Conservation (phyloP, 1,140 invertebrate species). For the Gryon sp. region DNA sequence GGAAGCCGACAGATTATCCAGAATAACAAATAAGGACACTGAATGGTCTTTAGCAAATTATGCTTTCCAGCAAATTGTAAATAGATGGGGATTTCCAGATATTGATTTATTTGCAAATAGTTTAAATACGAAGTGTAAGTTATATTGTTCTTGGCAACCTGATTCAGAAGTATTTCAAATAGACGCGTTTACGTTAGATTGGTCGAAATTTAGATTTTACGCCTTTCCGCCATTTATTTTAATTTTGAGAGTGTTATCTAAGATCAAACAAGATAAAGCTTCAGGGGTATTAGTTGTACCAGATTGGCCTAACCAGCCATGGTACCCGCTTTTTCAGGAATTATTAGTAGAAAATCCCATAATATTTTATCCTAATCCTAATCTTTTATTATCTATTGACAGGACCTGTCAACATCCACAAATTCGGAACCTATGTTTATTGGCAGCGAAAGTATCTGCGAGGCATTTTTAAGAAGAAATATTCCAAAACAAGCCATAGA, state of each 20-base stretch:
- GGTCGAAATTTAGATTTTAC: slow-evolving; percentile 61
- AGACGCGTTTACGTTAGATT: slow-evolving; percentile 67
- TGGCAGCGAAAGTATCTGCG: slow-evolving; percentile 2
- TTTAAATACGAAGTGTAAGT: too few relatives aligned
- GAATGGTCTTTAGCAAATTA: too few relatives aligned
- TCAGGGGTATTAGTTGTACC: slow-evolving; percentile 41
- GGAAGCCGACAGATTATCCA: neutral
- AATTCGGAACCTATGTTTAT: neutral
- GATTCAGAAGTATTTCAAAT: slow-evolving; percentile 50
- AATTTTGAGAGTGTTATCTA: slow-evolving; percentile 9
- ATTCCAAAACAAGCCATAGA: slow-evolving; percentile 11
- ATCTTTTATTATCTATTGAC: slow-evolving; percentile 1
- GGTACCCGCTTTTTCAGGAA: slow-evolving; percentile 2
- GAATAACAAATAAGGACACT: too few relatives aligned
- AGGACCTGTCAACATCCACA: neutral
- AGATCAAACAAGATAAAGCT: slow-evolving; percentile 42
- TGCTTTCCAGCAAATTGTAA: too few relatives aligned
- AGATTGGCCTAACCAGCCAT: too few relatives aligned
- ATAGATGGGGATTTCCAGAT: too few relatives aligned
- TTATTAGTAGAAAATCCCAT: neutral
- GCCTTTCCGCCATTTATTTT: slow-evolving; percentile 58
- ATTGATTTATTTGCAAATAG: too few relatives aligned
- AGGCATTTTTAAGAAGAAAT: slow-evolving; percentile 10
- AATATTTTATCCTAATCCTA: slow-evolving; percentile 5
- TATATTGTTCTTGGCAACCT: slow-evolving; percentile 58